phyloP scores from a whole-genome alignment of 2,888 invertebrate species.

The Athalia rosae region DNA sequence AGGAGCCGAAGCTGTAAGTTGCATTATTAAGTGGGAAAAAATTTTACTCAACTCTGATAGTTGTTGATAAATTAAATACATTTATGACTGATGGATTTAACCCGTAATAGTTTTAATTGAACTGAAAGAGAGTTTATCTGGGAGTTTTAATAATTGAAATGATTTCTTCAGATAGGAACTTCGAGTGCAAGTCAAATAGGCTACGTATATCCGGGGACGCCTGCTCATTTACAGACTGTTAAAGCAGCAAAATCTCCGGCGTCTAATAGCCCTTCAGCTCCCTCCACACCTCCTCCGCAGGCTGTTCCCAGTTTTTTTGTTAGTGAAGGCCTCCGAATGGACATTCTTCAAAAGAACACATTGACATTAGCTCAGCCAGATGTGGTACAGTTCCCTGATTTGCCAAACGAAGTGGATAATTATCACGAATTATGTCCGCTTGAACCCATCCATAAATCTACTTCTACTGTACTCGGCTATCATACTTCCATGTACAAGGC shows the following conservation, averaged over 20 bases:
- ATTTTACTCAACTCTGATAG: neutral
- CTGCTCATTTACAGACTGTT: constrained; percentile 77
- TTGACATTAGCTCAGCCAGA: constrained; percentile 86
- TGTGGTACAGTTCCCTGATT: constrained; percentile 79
- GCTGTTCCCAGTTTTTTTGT: constrained; percentile 83
- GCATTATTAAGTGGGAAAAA: neutral
- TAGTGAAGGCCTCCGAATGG: constrained; percentile 88
- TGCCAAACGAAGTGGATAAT: constrained; percentile 92
- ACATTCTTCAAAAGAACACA: constrained; percentile 85
- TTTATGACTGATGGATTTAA: no score
- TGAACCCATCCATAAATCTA: constrained; percentile 81
- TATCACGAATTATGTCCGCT: constrained; percentile 92
- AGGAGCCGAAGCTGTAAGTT: constrained; percentile 64
- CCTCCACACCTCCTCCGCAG: constrained; percentile 65
- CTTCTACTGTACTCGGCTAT: constrained; percentile 83
- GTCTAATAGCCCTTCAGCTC: constrained; percentile 66
- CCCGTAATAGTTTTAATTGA: no score
- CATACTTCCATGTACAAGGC: constrained; percentile 94
- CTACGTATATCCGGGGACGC: constrained; percentile 80
- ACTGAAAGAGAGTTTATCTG: neutral
- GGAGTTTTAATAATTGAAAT: neutral
- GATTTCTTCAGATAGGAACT: constrained; percentile 59
- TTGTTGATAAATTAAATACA: no score
- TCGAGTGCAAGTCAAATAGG: constrained; percentile 65
- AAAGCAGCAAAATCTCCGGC: constrained; percentile 72